Evolutionary conservation across 1,140 invertebrate genomes (phyloP).

Genomic region (Eumaeus atala): DNA sequence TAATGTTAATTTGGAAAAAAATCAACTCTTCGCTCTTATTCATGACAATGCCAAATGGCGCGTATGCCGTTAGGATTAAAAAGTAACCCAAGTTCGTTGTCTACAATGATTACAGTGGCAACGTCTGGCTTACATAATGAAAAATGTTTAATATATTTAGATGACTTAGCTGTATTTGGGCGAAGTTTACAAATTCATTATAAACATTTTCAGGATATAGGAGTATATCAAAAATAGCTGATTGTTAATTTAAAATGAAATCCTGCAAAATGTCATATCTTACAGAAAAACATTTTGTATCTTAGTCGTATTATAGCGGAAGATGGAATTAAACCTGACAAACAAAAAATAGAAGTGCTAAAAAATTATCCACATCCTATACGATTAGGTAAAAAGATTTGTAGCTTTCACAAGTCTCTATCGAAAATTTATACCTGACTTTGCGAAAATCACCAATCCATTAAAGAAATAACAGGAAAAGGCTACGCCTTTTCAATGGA

Average conservation of each 20-base stretch:
- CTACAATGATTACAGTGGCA: constrained; percentile 26
- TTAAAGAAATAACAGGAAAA: constrained; percentile 18
- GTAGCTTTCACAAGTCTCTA: neutral
- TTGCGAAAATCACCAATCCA: neutral
- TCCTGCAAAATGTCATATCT: constrained; percentile 36
- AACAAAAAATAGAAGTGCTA: neutral
- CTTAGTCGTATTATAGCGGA: neutral
- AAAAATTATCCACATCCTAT: neutral
- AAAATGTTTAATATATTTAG: constrained; percentile 32
- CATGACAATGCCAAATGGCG: no score
- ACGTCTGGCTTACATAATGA: constrained; percentile 24
- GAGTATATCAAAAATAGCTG: neutral
- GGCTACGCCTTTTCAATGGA: constrained; percentile 25
- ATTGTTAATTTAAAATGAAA: constrained; percentile 25
- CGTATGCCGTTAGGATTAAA: constrained; percentile 30
- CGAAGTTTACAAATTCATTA: constrained; percentile 23
- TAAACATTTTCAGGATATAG: constrained; percentile 23
- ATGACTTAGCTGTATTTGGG: constrained; percentile 29
- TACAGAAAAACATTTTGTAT: constrained; percentile 21
- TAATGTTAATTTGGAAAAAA: no score
- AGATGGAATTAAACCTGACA: neutral
- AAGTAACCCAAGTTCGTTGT: constrained; percentile 23
- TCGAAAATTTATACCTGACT: neutral
- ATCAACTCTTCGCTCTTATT: no score
- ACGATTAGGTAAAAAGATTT: neutral